phyloP scores from a whole-genome alignment of 2,888 invertebrate genomes.

The Melinaea marsaeus region DNA sequence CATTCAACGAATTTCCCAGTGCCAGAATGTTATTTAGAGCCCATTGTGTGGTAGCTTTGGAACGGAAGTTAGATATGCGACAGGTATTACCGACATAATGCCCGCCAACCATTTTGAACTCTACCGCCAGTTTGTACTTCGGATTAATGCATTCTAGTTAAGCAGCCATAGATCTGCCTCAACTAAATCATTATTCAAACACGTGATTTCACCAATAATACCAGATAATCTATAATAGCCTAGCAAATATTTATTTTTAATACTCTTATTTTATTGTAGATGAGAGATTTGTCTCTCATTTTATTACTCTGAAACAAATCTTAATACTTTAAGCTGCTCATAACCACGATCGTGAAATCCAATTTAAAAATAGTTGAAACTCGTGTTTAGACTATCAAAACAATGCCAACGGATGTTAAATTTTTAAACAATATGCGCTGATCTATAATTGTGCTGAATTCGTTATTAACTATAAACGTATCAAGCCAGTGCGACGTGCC shows the following conservation, averaged over 20 bases:
- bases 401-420: neutral
- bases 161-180: slow-evolving; percentile 22
- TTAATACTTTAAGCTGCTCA: neutral
- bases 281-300: neutral
- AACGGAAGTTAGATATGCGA: slow-evolving; percentile 38
- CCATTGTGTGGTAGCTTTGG: slow-evolving; percentile 36
- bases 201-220: neutral
- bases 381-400: neutral
- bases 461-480: slow-evolving; percentile 28
- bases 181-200: slow-evolving; percentile 4
- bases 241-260: neutral
- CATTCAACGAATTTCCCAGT: slow-evolving; percentile 34
- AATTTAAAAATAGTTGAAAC: neutral
- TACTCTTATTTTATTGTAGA: neutral
- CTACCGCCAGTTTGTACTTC: slow-evolving; percentile 30
- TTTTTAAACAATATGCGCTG: slow-evolving; percentile 8
- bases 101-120: slow-evolving; percentile 33
- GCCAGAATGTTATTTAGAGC: slow-evolving; percentile 36
- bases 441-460: slow-evolving; percentile 19
- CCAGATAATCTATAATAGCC: neutral
- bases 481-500: slow-evolving; percentile 22
- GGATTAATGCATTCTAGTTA: slow-evolving; percentile 30
- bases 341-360: neutral
- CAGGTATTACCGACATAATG: slow-evolving; percentile 35
- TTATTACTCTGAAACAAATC: neutral